These are phyloP conservation scores for Aleadryas rufinucha DNA, from an alignment of 2,113 vertebrate genomes.

Conservation along the genomic window DNA sequence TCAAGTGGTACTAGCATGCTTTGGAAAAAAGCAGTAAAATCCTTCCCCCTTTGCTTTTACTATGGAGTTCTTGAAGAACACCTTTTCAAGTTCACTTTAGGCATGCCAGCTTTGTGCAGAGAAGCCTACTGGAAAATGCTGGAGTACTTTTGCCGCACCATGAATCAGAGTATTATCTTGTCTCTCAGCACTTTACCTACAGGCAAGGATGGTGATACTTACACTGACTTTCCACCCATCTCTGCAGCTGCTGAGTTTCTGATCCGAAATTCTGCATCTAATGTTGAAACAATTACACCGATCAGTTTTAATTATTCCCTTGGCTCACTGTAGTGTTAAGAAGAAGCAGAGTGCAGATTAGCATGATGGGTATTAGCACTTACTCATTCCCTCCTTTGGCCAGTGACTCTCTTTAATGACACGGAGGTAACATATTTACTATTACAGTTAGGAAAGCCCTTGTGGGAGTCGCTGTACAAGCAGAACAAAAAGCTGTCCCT, in stretches of 20 bases:
- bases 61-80: not conserved
- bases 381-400: not conserved
- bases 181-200: not conserved
- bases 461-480: not conserved
- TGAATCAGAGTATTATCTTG: not conserved
- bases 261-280: not conserved
- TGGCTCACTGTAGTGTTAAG: not conserved
- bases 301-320: not conserved
- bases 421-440: not conserved
- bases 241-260: not conserved
- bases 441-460: not conserved
- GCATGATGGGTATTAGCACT: not conserved
- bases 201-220: not conserved
- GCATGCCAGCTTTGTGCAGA: not conserved
- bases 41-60: not conserved
- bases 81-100: not conserved
- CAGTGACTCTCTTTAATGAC: not conserved
- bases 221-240: not conserved
- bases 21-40: not conserved
- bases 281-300: not conserved
- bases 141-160: not conserved
- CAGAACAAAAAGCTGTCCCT: not conserved
- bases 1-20: conserved; percentile 14
- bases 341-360: not conserved
- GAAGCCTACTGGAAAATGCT: not conserved